Evolutionary conservation across 2,797 vertebrate genomes (phyloP), one percentile per base, ranked within the genome.

Genomic region (Mormyrus hasselquistii): DNA sequence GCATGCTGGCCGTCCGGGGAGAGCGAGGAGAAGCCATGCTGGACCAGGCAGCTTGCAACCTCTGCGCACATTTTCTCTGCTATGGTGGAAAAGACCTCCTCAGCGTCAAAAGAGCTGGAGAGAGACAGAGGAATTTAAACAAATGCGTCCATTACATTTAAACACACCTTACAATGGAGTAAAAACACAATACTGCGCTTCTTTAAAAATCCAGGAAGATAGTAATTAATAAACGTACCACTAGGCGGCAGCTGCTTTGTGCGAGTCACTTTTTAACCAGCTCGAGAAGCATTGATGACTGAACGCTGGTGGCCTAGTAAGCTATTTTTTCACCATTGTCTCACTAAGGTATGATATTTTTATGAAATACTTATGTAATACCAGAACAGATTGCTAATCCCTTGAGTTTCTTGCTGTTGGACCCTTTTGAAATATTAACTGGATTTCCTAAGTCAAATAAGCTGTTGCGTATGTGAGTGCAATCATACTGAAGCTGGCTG

Each of bases 41-140:
- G 95, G 90, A 94, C 94, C 7, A 98, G 95, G 94, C 96, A 96
- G 90, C 94, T 91, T 91, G 93, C 96, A 55, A 99, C 94, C 92
- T 99, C 98, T 55, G 96, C 93, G 89, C 97, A 98, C 91, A 99
- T 93, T 90, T 97, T 98, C 92, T 99, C 99, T 6, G 96, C 96
- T 0, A 97, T 88, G 3, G 95, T 93, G 0, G 95, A 95, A 88
- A 99, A 95, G 44, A 95, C 94, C 7, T 99, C 98, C 88, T 95
- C 92, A 59, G 94, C 92, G 87, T 90, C 95, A 89, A 97, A 98
- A 86, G 96, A 96, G 57, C 98, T 99, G 49, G 0, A 29, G 59
- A 29, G 38, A 52, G 79, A 90, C 16, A 52, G 55, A 90, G 6
- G 34, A 38, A 38, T 73, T 73, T 38, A 38, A 34, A 79, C 38